Evolutionary conservation across 2,888 invertebrate genomes (phyloP), one percentile per base, ranked within the genome.

Genomic region (Monochamus alternatus): DNA sequence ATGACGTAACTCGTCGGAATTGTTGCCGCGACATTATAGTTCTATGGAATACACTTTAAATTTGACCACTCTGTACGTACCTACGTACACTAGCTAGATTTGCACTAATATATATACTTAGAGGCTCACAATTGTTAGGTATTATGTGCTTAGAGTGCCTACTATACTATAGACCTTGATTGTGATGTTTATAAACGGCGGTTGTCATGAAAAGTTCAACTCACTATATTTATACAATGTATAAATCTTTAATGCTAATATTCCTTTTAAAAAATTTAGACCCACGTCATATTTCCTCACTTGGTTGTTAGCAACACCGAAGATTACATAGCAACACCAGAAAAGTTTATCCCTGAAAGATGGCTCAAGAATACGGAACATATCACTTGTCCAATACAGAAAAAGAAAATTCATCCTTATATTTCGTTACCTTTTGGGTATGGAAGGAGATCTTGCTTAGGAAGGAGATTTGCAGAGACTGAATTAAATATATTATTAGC

Each of bases 401-500:
- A 85, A 47, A 82, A 92, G 85, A 91, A 92, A 91, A 93, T 94
- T 75, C 94, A 95, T 88, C 94, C 94, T 43, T 95, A 94, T 86
- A 93, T 94, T 0, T 93, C 93, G 69, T 90, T 95, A 77, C 95
- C 95, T 10, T 95, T 95, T 88, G 95, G 95, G 7, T 94, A 93
- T 86, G 95, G 95, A 1, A 91, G 94, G 74, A 90, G 95, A 80
- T 94, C 94, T 90, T 95, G 95, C 87, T 90, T 95, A 83, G 96
- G 96, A 66, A 92, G 94, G 83, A 90, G 96, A 84, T 95, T 96
- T 88, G 95, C 96, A 22, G 95, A 96, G 89, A 93, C 93, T 67
- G 95, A 96, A 88, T 88, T 96, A 82, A 93, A 94, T 84, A 92
- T 94, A 79, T 88, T 95, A 82, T 86, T 95, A 64, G 93, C 94